Evolutionary conservation across 1,140 invertebrate species (phyloP).

Genomic region (Calliphora vicina): DNA sequence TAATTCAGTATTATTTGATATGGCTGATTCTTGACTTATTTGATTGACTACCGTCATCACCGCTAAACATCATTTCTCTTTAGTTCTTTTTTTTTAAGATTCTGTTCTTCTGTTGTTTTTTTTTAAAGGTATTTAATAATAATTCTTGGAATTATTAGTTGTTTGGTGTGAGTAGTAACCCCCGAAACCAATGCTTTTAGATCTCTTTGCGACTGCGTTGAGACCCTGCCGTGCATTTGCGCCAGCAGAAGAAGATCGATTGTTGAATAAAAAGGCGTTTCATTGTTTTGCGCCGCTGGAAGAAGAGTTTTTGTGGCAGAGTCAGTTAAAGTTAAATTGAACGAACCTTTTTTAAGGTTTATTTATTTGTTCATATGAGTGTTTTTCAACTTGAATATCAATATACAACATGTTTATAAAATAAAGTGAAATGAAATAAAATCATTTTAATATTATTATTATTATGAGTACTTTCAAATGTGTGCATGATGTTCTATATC

Average conservation of each 20-base stretch:
- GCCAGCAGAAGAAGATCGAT: conserved; percentile 4
- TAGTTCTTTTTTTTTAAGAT: background rate
- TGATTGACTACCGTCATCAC: conserved; percentile 28
- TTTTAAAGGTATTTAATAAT: background rate
- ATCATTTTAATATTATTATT: background rate
- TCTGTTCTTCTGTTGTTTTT: too few relatives aligned
- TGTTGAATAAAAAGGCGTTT: conserved; percentile 1
- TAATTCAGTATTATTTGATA: background rate
- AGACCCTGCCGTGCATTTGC: conserved; percentile 27
- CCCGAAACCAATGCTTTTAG: conserved; percentile 15
- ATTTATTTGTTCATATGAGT: background rate
- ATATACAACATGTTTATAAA: too few relatives aligned
- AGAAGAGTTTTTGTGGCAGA: background rate
- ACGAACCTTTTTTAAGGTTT: background rate
- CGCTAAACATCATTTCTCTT: background rate
- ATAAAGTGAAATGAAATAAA: too few relatives aligned
- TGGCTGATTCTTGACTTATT: background rate
- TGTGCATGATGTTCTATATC: background rate
- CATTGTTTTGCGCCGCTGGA: background rate
- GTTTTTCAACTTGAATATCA: background rate
- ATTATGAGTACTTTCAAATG: background rate
- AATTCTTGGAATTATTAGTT: conserved; percentile 16
- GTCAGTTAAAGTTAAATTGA: background rate
- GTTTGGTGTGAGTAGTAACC: background rate
- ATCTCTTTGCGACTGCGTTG: conserved; percentile 1